Conservation (phyloP, 2,797 vertebrate genomes). For the Malurus leucopterus region DNA sequence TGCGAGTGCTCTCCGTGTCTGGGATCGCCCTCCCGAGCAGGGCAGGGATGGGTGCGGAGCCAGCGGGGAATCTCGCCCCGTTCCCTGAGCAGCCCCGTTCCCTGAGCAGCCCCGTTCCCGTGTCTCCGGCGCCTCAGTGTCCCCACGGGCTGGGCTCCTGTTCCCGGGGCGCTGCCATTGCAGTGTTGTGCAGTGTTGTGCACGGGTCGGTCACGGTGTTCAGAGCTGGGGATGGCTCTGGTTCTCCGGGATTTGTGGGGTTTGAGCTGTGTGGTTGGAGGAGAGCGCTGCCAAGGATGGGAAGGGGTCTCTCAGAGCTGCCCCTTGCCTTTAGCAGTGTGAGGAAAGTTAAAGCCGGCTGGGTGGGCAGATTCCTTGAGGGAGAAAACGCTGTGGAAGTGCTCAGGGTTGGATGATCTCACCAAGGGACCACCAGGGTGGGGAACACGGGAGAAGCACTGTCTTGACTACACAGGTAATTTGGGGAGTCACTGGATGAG, state of each 20-base stretch:
- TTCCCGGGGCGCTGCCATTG: neutral
- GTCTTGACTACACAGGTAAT: accelerated
- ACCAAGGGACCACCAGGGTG: neutral
- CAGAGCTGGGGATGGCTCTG: neutral
- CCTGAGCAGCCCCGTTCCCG: too few relatives aligned
- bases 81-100: too few relatives aligned
- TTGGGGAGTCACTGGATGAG: neutral
- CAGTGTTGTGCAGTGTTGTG: too few relatives aligned
- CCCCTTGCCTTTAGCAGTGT: neutral
- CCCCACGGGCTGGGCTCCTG: accelerated
- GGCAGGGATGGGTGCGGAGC: neutral
- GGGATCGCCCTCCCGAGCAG: neutral
- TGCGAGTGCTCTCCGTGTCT: neutral
- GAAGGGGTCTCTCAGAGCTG: neutral
- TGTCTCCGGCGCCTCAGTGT: neutral
- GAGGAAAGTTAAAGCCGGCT: neutral
- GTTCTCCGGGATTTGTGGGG: accelerated
- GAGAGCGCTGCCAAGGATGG: neutral
- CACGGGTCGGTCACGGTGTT: accelerated
- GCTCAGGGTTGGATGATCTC: neutral
- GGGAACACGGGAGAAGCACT: too few relatives aligned
- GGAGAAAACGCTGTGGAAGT: neutral
- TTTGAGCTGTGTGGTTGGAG: neutral
- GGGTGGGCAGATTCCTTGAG: neutral
- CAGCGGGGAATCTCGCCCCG: too few relatives aligned